Conservation (phyloP, 2,888 invertebrate species). For the Xestia c-nigrum region DNA sequence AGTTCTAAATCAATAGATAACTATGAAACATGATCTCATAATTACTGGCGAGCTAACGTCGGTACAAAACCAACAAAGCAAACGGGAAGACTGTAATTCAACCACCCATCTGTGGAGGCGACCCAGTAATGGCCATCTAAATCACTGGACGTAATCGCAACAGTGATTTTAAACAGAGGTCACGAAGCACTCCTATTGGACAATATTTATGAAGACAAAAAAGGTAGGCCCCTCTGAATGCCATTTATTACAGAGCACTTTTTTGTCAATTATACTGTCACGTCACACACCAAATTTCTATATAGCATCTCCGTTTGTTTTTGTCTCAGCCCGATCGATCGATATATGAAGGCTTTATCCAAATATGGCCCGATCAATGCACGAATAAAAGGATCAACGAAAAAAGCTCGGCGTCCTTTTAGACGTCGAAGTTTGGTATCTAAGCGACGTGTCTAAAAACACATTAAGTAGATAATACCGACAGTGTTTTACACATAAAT, state of each 20-base stretch:
- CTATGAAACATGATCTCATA: slow-evolving; percentile 88
- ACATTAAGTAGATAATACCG: slow-evolving; percentile 79
- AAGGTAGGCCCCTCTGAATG: slow-evolving; percentile 74
- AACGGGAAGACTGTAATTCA: slow-evolving; percentile 86
- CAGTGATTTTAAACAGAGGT: slow-evolving; percentile 86
- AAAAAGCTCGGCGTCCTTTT: slow-evolving; percentile 72
- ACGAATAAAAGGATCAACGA: slow-evolving; percentile 68
- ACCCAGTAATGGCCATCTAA: slow-evolving; percentile 86
- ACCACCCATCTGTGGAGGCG: slow-evolving; percentile 85
- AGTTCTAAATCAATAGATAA: slow-evolving; percentile 88
- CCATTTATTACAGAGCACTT: slow-evolving; percentile 79
- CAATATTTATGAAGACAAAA: slow-evolving; percentile 85
- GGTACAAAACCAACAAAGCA: slow-evolving; percentile 86
- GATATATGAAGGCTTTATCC: slow-evolving; percentile 70
- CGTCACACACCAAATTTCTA: slow-evolving; percentile 74
- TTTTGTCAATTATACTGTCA: slow-evolving; percentile 81
- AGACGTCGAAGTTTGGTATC: slow-evolving; percentile 74
- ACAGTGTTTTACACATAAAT: slow-evolving; percentile 83
- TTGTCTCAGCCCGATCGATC: slow-evolving; percentile 67
- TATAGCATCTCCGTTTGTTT: slow-evolving; percentile 74
- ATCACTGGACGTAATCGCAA: slow-evolving; percentile 87
- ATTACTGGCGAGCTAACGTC: slow-evolving; percentile 83
- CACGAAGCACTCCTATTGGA: slow-evolving; percentile 84
- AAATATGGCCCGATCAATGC: slow-evolving; percentile 66
- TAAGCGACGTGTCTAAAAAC: slow-evolving; percentile 79